Percentiles rank a stretch among this genome's conserved stretches.
phyloP scores from a whole-genome alignment of 2,888 invertebrate genomes.

The Fragum fragum region DNA sequence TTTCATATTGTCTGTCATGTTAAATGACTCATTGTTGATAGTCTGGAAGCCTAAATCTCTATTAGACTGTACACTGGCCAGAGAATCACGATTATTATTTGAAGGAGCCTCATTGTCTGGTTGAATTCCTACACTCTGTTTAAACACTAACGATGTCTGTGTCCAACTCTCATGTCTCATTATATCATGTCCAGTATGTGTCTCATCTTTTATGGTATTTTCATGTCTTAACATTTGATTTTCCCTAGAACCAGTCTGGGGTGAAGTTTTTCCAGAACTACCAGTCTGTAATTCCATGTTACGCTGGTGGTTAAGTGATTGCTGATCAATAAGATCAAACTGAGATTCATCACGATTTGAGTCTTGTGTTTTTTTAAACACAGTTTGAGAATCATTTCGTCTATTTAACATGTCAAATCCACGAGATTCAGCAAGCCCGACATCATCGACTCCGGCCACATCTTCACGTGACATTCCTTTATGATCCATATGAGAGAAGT shows the following conservation, averaged over 20 bases:
- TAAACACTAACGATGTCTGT: constrained; percentile 58
- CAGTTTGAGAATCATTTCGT: background rate
- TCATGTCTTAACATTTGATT: constrained; percentile 15
- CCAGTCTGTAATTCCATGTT: too few species aligned
- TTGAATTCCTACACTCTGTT: constrained; percentile 40
- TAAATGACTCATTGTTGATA: background rate
- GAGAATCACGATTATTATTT: background rate
- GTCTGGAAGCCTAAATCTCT: background rate
- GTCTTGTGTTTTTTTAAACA: background rate
- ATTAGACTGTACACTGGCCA: background rate
- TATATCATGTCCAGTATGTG: constrained; percentile 31
- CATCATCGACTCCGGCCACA: constrained; percentile 72
- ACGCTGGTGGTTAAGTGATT: too few species aligned
- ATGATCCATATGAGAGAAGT: constrained; percentile 67
- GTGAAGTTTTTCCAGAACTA: too few species aligned
- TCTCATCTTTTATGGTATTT: constrained; percentile 36
- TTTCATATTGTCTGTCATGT: constrained; percentile 24
- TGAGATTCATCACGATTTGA: background rate
- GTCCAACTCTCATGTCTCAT: constrained; percentile 60
- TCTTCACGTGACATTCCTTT: constrained; percentile 71
- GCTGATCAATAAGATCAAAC: background rate
- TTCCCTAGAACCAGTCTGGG: background rate
- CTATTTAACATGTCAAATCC: constrained; percentile 69
- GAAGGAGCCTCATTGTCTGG: constrained; percentile 2
- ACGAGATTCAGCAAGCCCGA: constrained; percentile 73